Base-by-base conservation (phyloP, 2,888 invertebrate species). In the Nomada fabriciana region DNA sequence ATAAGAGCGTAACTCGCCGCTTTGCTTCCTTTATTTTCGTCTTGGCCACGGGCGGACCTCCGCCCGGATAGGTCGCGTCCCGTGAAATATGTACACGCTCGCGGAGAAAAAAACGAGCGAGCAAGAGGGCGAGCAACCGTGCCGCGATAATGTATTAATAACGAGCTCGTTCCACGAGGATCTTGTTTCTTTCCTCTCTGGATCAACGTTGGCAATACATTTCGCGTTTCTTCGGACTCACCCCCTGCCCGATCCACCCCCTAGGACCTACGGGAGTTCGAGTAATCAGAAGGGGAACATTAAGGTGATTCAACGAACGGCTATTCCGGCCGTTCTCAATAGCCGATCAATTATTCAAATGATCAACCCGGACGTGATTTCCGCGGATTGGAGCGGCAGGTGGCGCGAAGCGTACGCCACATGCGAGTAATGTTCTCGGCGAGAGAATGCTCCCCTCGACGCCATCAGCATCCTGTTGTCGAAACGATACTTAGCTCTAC, bases 271-370 rank as follows among this genome's bases (percentile, higher is more conserved):
- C 73, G 3, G 2, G 3, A 2, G n/a, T 59, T n/a, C 42, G 42
- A 47, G 63, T 74, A 67, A 78, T 80, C 80, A 70, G 69, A 72
- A 64, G 69, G 61, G 60, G 76, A 70, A 81, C 86, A 72, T 87
- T 87, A 83, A 82, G 80, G 76, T 25, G 82, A 87, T 86, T 86
- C 87, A 83, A 83, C 80, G 87, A 87, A 76, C 82, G 74, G 53
- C 78, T 76, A 69, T 82, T 74, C 81, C 47, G 71, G 65, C 15
- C 10, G 76, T 73, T 85, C 23, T 85, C 53, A 69, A 85, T 82
- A 79, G 78, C 64, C 83, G 88, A 85, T 86, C 83, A 82, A 80
- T 88, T 88, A 88, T 88, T 86, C 88, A 86, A 88, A 88, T 76
- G 88, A 88, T 85, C 87, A 80, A 73, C 23, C 52, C 69, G 75